Conservation (phyloP, 2,113 vertebrate genomes). For the Catharus fuscescens region DNA sequence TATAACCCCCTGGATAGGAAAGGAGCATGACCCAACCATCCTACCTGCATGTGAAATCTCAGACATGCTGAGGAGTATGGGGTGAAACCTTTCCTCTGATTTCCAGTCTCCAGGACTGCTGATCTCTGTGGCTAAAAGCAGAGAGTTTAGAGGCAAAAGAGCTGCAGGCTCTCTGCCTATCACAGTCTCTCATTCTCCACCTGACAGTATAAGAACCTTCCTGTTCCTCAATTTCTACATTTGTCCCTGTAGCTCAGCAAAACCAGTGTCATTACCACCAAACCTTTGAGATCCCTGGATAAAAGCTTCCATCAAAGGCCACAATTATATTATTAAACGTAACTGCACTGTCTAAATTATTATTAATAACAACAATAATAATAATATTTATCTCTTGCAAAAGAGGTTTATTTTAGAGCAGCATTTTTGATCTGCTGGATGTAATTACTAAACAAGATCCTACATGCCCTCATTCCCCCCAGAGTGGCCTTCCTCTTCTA, state of each 20-base stretch:
- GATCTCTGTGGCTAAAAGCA: background rate
- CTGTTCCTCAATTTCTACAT: background rate
- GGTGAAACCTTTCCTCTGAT: background rate
- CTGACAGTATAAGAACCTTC: background rate
- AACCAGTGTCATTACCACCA: background rate
- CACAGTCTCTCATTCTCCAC: background rate
- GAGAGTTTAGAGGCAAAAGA: background rate
- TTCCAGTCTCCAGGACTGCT: fast-evolving
- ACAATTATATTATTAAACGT: conserved; percentile 21
- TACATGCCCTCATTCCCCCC: background rate
- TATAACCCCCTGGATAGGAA: background rate
- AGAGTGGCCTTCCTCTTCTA: background rate
- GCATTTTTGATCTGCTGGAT: background rate
- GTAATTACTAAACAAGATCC: conserved; percentile 1
- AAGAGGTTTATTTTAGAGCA: background rate
- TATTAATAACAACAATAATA: background rate
- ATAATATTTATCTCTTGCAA: conserved; percentile 39
- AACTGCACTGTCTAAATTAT: background rate
- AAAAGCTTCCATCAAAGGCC: background rate
- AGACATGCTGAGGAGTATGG: background rate
- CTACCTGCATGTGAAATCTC: background rate
- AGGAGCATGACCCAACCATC: background rate
- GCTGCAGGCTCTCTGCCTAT: background rate
- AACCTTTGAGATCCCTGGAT: background rate
- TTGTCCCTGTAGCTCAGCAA: background rate